Evolutionary conservation across 2,113 vertebrate genomes (phyloP).

Genomic region (Catagonus wagneri): DNA sequence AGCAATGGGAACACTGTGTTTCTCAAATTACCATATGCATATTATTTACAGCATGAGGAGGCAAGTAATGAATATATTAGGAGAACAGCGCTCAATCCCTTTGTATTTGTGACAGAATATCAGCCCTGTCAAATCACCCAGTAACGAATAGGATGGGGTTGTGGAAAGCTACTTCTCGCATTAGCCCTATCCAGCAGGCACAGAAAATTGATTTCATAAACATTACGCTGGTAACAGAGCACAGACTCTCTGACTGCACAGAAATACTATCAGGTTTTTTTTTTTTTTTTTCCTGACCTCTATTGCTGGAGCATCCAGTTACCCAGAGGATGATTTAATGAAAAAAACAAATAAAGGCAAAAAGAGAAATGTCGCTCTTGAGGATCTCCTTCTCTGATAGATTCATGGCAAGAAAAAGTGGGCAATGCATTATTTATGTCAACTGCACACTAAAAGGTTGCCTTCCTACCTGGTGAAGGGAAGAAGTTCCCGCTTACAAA

Average conservation of each 20-base stretch:
- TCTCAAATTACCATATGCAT: constrained; percentile 74
- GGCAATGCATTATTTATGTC: neutral
- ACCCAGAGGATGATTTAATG: neutral
- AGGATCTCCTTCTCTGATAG: neutral
- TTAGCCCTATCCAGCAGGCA: neutral
- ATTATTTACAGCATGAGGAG: constrained; percentile 64
- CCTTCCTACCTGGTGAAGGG: neutral
- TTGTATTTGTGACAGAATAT: constrained; percentile 11
- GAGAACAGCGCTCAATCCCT: constrained; percentile 4
- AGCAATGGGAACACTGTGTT: constrained; percentile 51
- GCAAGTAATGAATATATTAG: constrained; percentile 65
- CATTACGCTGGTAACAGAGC: neutral
- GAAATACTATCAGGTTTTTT: neutral
- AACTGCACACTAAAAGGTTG: neutral
- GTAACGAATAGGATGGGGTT: neutral
- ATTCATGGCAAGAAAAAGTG: neutral
- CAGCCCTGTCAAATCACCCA: constrained; percentile 8
- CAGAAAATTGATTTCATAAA: constrained; percentile 69
- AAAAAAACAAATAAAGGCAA: constrained; percentile 13
- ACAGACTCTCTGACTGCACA: neutral
- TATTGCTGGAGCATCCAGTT: constrained; percentile 8
- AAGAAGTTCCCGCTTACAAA: neutral
- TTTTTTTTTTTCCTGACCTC: neutral
- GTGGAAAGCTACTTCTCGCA: constrained; percentile 19
- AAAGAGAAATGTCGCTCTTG: neutral